Evolutionary conservation across 2,888 invertebrate genomes (phyloP).

Genomic region (Cataglyphis albicans): DNA sequence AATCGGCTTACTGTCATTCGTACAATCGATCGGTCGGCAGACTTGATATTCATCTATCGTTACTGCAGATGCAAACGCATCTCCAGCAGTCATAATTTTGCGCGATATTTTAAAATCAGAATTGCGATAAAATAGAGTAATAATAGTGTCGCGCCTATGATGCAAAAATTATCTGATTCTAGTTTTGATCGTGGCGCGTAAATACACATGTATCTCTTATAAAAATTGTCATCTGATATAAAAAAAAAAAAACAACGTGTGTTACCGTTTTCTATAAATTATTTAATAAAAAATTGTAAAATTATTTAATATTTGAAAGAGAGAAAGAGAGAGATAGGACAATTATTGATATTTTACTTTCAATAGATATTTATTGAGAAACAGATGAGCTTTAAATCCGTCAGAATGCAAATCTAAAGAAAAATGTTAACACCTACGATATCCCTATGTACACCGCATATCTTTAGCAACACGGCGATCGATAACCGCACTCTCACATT

Average conservation of each 20-base stretch:
- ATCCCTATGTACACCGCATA: background rate
- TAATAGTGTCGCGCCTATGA: slow-evolving; percentile 7
- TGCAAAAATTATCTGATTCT: slow-evolving; percentile 1
- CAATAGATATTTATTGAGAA: background rate
- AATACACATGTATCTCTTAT: background rate
- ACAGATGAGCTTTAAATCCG: background rate
- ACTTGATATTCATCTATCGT: slow-evolving; percentile 35
- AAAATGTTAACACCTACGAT: background rate
- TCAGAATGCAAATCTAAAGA: background rate
- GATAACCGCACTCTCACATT: slow-evolving; percentile 31
- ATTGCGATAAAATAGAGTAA: background rate
- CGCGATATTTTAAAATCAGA: slow-evolving; percentile 23
- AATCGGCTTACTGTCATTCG: slow-evolving; percentile 18
- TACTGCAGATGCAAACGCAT: slow-evolving; percentile 29
- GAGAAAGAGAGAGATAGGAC: background rate
- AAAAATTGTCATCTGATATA: background rate
- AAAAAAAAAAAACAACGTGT: background rate
- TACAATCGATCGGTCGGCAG: slow-evolving; percentile 25
- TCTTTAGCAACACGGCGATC: slow-evolving; percentile 36
- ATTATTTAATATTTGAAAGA: background rate
- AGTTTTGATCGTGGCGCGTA: background rate
- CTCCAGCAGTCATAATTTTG: background rate
- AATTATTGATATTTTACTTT: background rate
- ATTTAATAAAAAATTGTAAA: background rate
- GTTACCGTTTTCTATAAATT: background rate